Conservation (phyloP, 64 coral and sea anemone species). For the Montipora sp. region DNA sequence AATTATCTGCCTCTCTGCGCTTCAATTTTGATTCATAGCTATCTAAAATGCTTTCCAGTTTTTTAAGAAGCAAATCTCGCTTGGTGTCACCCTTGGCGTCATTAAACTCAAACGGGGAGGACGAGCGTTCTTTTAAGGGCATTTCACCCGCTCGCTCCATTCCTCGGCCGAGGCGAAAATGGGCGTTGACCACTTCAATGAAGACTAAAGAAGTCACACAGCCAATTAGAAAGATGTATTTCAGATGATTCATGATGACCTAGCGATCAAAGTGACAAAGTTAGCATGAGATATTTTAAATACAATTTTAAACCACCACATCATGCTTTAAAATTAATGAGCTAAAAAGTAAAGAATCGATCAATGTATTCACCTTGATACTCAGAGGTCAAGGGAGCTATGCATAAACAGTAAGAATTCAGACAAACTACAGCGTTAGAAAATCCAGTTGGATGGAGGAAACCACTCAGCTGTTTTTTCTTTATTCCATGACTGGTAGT, state of each 20-base stretch:
- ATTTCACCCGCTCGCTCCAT: slow-evolving; percentile 7
- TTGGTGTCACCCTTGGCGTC: background rate
- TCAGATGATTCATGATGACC: slow-evolving; percentile 33
- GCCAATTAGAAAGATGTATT: slow-evolving; percentile 21
- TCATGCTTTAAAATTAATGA: too few relatives aligned
- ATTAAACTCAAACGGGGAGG: background rate
- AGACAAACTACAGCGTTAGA: too few relatives aligned
- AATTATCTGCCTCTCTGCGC: slow-evolving; percentile 25
- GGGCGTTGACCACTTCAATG: slow-evolving; percentile 20
- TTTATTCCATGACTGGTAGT: too few relatives aligned
- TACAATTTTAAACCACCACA: too few relatives aligned
- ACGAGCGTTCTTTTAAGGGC: slow-evolving; percentile 12
- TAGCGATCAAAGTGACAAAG: background rate
- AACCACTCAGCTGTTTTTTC: too few relatives aligned
- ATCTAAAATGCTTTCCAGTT: slow-evolving; percentile 27
- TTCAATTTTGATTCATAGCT: slow-evolving; percentile 6
- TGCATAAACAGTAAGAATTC: too few relatives aligned
- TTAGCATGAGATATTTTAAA: background rate
- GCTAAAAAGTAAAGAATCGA: too few relatives aligned
- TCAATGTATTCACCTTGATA: too few relatives aligned
- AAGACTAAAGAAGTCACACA: slow-evolving; percentile 18
- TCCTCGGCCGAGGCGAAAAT: slow-evolving; percentile 47
- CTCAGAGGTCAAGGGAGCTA: too few relatives aligned
- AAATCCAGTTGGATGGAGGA: too few relatives aligned
- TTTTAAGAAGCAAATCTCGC: slow-evolving; percentile 15